These are phyloP conservation scores for Popillia japonica DNA, from an alignment of 1,140 invertebrate genomes.

Conservation along the genomic window DNA sequence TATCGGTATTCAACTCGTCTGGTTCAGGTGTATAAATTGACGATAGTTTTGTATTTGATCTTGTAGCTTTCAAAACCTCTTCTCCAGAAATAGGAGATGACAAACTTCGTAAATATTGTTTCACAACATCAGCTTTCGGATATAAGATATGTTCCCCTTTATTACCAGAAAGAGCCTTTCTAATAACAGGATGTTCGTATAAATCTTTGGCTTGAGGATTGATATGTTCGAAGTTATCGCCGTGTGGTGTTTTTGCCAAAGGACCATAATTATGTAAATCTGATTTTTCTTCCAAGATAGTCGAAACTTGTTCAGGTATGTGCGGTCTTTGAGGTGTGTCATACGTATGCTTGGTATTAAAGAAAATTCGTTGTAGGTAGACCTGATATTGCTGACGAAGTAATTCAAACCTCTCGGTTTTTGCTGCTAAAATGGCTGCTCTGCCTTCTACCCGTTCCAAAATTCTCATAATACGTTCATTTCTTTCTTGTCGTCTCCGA, in stretches of 20 bases:
- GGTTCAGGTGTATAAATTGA: not conserved
- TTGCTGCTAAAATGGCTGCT: slow-evolving; percentile 65
- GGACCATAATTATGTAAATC: not conserved
- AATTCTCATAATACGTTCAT: slow-evolving; percentile 65
- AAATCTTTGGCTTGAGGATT: not conserved
- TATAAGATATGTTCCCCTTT: not conserved
- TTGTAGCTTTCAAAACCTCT: slow-evolving; percentile 25
- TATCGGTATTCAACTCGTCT: not conserved
- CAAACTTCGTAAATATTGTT: slow-evolving; percentile 22
- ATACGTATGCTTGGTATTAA: not conserved
- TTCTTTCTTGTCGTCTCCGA: slow-evolving; percentile 66
- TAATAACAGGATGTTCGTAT: slow-evolving; percentile 26
- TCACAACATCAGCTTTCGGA: slow-evolving; percentile 13
- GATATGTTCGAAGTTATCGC: not conserved
- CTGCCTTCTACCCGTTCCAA: slow-evolving; percentile 67
- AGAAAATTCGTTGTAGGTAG: slow-evolving; percentile 44
- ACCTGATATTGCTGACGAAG: slow-evolving; percentile 57
- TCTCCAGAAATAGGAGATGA: not conserved
- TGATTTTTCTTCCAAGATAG: not conserved
- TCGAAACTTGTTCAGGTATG: not conserved
- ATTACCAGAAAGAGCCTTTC: not conserved
- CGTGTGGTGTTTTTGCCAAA: not conserved
- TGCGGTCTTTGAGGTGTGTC: not conserved
- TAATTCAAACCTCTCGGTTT: slow-evolving; percentile 68
- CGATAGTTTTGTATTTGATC: not conserved